Percentiles rank a stretch among this genome's conserved stretches.
phyloP scores from a whole-genome alignment of 2,113 vertebrate species.

The Oncorhynchus keta region DNA sequence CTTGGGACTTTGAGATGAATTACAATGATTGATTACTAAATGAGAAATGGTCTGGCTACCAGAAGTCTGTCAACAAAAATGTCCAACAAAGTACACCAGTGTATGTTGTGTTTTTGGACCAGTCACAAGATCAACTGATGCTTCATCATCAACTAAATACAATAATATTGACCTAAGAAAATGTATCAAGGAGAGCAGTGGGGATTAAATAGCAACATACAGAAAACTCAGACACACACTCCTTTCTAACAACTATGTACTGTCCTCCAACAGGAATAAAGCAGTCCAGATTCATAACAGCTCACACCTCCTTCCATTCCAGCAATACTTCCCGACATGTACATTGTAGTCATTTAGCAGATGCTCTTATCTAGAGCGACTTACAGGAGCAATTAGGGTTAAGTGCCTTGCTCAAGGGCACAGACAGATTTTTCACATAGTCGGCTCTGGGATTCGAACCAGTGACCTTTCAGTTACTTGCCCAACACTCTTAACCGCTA shows the following conservation, averaged over 20 bases:
- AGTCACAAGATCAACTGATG: too few relatives aligned
- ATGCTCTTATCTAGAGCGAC: too few relatives aligned
- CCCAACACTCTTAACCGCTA: too few relatives aligned
- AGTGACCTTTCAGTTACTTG: too few relatives aligned
- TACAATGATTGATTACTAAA: slow-evolving; percentile 10
- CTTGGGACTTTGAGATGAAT: slow-evolving; percentile 57
- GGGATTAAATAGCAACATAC: neutral
- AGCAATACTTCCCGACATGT: neutral
- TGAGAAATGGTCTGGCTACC: slow-evolving; percentile 2
- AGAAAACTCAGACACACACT: neutral
- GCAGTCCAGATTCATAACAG: neutral
- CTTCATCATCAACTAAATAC: too few relatives aligned
- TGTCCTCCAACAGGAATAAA: neutral
- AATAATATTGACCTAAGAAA: neutral
- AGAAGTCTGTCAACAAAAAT: slow-evolving; percentile 28
- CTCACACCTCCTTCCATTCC: neutral
- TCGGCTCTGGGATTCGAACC: too few relatives aligned
- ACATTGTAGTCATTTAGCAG: too few relatives aligned
- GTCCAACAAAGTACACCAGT: neutral
- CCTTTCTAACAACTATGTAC: neutral
- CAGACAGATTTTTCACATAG: too few relatives aligned
- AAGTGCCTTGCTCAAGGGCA: too few relatives aligned
- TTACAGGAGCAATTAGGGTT: too few relatives aligned
- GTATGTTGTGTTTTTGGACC: neutral
- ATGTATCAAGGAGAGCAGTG: neutral